Base-by-base conservation (phyloP, 2,113 vertebrate genomes). In the Equus quagga region DNA sequence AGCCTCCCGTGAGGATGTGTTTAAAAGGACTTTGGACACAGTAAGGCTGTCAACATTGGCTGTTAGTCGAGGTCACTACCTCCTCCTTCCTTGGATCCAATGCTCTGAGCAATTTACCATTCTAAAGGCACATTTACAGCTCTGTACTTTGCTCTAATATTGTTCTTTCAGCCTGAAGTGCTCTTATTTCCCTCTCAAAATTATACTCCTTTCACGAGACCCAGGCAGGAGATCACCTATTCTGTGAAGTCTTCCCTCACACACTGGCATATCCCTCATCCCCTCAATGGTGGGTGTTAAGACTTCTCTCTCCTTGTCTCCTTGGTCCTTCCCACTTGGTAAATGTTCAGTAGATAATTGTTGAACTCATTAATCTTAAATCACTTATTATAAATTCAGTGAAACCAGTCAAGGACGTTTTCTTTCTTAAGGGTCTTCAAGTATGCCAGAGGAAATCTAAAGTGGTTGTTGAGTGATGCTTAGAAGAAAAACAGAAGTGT, bases 121-220 rank as follows among this genome's bases (percentile, higher is more conserved):
- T 81, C 36, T 87, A 84, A 87, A 84, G 26, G 58, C 83, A 78
- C 33, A 41, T 97, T 94, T 72, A 92, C 18, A 88, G 54, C 64
- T 83, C 76, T 97, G 41, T 72, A 21, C 36, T 80, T 92, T 60
- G 14, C 26, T 89, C 14, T 54, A 46, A 78, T 15, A n/a, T 78
- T 86, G 13, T 97, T 94, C 26, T 89, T 21, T 73, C 69, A 78
- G 46, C 26, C 36, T 54, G 12, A 41, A 78, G 41, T 76, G 12
- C 73, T 89, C 36, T 76, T 81, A 67, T 96, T 95, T 76, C 49
- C 46, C 28, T 83, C 58, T 90, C 60, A 91, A 95, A 95, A 78
- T 82, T 82, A 67, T 75, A 44, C 28, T 73, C 31, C 54, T 90
- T 96, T 89, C 33, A 79, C 12, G 21, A 85, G 65, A 91, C 67